Conservation (phyloP, 2,113 vertebrate species). For the Chiloscyllium plagiosum region DNA sequence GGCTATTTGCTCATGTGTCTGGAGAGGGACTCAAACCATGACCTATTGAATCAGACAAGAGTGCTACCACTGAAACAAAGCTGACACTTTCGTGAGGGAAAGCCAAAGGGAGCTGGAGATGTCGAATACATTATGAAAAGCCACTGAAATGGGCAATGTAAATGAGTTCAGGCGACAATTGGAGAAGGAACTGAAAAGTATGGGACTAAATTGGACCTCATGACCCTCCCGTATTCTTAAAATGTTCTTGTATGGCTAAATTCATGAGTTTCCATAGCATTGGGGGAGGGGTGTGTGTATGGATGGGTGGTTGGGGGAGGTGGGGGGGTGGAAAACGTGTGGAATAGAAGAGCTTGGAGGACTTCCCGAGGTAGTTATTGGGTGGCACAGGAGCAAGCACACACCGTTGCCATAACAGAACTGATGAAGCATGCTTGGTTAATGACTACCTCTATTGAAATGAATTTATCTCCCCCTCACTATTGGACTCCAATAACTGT, state of each 20-base stretch:
- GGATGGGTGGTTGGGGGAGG: no score
- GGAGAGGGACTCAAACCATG: not conserved
- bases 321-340: no score
- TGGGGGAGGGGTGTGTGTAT: no score
- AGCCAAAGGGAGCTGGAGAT: not conserved
- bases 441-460: not conserved
- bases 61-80: not conserved
- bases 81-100: not conserved
- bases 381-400: not conserved
- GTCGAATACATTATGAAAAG: not conserved
- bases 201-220: not conserved
- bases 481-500: not conserved
- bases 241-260: not conserved
- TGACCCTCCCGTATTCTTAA: not conserved
- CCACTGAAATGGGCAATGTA: not conserved
- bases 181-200: not conserved
- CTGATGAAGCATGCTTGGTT: not conserved
- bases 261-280: not conserved
- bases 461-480: constrained; percentile 4
- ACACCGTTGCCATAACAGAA: not conserved
- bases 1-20: not conserved
- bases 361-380: not conserved
- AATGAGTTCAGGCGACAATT: not conserved
- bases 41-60: not conserved
- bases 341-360: not conserved